Evolutionary conservation across 2,797 vertebrate species (phyloP), one percentile per base, ranked within the genome.

Genomic region (Ctenochaetus hawaiiensis): DNA sequence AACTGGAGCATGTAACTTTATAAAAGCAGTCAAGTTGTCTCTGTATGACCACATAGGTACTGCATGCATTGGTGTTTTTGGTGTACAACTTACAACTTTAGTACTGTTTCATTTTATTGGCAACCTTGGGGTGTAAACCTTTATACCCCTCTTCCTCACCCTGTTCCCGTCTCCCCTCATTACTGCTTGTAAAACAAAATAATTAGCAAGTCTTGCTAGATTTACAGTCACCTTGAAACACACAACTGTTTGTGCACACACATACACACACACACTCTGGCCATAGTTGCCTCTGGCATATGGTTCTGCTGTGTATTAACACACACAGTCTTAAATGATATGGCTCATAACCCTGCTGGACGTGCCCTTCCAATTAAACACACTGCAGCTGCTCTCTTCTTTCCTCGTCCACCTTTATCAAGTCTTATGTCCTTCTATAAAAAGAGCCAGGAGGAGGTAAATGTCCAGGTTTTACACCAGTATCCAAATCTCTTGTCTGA

Each of bases 91-190:
- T 47, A 61, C 26, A 53, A 23, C 58, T 72, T 57, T 72, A 34
- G 30, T 7, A 34, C 67, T 67, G 61, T 67, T 73, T 77, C 34
- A 13, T 67, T 91, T 90, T 82, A 88, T 47, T 78, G 64, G 78
- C 37, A 87, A 90, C 83, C 88, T 91, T 88, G 77, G 90, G 86
- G 91, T 94, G 85, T 82, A 80, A 91, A 89, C 77, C 66, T 51
- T 53, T 61, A 57, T 6, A 83, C 52, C 75, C 74, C 63, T 59
- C 72, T 53, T 45, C 65, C 61, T 79, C 58, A 26, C 56, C 71
- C 53, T 22, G n/a, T 59, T 66, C 73, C 75, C n/a, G 69, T 77
- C 79, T 78, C 65, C 76, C 82, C 78, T 83, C 77, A 82, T 89
- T 83, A 85, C 76, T 61, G 84, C 87, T 81, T 76, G 75, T 91